Evolutionary conservation across 2,113 vertebrate species (phyloP).

Genomic region (Castor canadensis): DNA sequence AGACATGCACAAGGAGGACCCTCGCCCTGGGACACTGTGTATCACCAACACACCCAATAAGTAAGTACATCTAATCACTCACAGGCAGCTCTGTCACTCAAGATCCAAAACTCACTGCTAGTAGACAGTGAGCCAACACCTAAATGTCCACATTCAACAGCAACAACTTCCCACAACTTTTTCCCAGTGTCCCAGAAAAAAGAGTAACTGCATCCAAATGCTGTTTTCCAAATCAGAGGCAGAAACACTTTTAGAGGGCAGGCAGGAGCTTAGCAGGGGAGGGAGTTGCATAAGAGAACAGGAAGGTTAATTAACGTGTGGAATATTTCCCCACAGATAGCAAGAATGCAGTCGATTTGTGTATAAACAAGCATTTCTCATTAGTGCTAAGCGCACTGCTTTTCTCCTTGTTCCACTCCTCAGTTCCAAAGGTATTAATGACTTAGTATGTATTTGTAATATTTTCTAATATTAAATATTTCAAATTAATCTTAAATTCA

Average conservation of each 20-base stretch:
- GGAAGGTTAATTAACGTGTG: constrained; percentile 50
- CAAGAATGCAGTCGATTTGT: background rate
- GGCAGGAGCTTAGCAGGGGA: background rate
- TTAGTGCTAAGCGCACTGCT: background rate
- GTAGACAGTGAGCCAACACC: background rate
- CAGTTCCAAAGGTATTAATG: background rate
- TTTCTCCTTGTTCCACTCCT: constrained; percentile 47
- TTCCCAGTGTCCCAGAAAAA: background rate
- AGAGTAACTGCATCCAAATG: constrained; percentile 8
- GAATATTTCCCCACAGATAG: constrained; percentile 22
- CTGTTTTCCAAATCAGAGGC: constrained; percentile 36
- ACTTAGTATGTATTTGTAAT: background rate
- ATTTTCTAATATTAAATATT: background rate
- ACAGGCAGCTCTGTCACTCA: background rate
- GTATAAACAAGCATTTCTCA: background rate
- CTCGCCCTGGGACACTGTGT: background rate
- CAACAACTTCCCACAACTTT: background rate
- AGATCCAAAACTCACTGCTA: background rate
- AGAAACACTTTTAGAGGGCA: constrained; percentile 40
- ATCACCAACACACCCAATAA: constrained; percentile 7
- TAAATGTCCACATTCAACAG: background rate
- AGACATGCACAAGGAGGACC: background rate
- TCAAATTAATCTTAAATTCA: constrained; percentile 48
- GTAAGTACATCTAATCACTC: constrained; percentile 8
- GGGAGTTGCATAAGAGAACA: constrained; percentile 51